Conservation (phyloP, 2,113 vertebrate genomes). For the Tragelaphus scriptus region DNA sequence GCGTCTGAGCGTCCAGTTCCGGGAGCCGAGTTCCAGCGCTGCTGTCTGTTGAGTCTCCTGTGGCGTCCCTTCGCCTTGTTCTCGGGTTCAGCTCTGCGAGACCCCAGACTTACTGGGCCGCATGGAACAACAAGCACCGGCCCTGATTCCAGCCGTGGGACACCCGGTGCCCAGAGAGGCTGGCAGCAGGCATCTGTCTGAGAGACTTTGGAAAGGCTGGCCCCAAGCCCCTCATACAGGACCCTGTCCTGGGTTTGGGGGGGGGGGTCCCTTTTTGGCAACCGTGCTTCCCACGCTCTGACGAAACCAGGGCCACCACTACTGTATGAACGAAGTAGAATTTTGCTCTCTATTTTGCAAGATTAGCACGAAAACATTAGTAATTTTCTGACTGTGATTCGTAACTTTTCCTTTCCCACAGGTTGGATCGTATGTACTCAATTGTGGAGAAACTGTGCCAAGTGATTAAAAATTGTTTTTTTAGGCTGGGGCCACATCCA, state of each 20-base stretch:
- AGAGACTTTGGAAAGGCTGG: background rate
- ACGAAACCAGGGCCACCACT: background rate
- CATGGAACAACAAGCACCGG: background rate
- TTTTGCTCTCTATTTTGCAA: background rate
- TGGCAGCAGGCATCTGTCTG: background rate
- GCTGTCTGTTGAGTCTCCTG: background rate
- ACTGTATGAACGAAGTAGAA: background rate
- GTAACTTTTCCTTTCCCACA: background rate
- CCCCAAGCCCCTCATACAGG: no score
- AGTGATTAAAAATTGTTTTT: background rate
- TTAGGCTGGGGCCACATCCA: background rate
- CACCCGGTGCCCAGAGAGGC: background rate
- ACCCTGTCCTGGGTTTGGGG: no score
- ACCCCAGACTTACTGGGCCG: background rate
- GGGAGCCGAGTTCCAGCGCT: accelerated
- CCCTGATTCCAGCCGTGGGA: background rate
- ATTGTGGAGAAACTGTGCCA: background rate
- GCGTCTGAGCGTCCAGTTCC: no score
- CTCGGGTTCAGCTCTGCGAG: no score
- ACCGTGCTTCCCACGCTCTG: background rate
- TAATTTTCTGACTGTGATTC: background rate
- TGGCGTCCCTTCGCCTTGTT: background rate
- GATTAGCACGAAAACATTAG: background rate
- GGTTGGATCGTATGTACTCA: background rate
- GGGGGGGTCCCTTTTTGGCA: background rate